Conservation (phyloP, 2,888 invertebrate species). For the Calameuta idolon region DNA sequence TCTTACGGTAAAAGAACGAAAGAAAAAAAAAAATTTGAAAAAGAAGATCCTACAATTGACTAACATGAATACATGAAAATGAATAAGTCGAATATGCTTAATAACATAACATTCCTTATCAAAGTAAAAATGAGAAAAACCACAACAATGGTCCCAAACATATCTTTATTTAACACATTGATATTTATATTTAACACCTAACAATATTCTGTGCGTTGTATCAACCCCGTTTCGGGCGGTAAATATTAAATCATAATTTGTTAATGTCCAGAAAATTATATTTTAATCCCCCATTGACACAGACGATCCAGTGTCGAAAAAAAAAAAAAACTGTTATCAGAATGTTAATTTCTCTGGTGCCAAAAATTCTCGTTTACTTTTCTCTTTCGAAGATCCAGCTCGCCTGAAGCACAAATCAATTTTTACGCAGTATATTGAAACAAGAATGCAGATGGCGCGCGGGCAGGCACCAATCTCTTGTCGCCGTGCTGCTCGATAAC, state of each 20-base stretch:
- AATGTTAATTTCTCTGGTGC: neutral
- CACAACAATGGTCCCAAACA: neutral
- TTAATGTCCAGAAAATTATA: neutral
- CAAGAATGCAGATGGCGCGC: constrained; percentile 82
- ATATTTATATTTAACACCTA: neutral
- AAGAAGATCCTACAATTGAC: neutral
- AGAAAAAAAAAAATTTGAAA: neutral
- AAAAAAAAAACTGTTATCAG: neutral
- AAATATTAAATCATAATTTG: neutral
- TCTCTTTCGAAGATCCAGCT: neutral
- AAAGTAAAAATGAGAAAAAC: neutral
- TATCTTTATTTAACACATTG: neutral
- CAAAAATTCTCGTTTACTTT: neutral
- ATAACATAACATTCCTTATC: neutral
- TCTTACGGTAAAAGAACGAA: neutral
- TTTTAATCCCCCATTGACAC: neutral
- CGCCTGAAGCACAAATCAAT: neutral
- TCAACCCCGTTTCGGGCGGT: neutral
- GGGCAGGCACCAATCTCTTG: constrained; percentile 77
- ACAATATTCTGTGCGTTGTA: neutral
- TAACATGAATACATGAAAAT: neutral
- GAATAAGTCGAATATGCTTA: neutral
- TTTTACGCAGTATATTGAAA: constrained; percentile 72
- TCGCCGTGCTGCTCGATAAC: constrained; percentile 73
- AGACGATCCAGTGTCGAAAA: neutral